Conservation (phyloP, 37 sponge, comb jelly and placozoan species). For the Petrosia ficiformis region DNA sequence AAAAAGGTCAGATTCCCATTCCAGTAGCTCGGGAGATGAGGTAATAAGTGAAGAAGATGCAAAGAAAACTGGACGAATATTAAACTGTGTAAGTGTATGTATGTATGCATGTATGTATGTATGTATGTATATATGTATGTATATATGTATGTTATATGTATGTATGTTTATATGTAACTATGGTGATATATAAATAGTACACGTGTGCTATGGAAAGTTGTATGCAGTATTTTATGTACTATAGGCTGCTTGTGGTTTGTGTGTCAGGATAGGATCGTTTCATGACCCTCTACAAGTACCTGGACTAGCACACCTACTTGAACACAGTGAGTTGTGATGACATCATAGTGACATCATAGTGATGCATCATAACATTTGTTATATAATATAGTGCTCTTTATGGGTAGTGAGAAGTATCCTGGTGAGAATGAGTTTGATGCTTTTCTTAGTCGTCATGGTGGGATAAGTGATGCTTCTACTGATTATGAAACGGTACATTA, state of each 20-base stretch:
- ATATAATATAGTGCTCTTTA: constrained; percentile 63
- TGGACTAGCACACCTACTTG: constrained; percentile 77
- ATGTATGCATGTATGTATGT: neutral
- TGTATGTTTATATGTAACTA: too few relatives aligned
- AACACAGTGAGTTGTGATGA: constrained; percentile 60
- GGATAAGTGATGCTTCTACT: constrained; percentile 55
- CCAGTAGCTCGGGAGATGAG: too few relatives aligned
- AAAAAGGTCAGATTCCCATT: too few relatives aligned
- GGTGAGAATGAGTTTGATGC: constrained; percentile 68
- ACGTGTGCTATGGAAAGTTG: too few relatives aligned
- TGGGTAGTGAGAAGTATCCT: constrained; percentile 79
- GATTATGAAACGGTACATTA: constrained; percentile 61
- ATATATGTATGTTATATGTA: too few relatives aligned
- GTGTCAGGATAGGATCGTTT: constrained; percentile 69
- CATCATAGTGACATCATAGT: neutral
- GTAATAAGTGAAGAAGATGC: too few relatives aligned
- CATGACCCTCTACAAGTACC: constrained; percentile 65
- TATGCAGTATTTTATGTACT: neutral
- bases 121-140: neutral
- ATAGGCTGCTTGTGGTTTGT: constrained; percentile 75
- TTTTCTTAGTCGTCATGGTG: constrained; percentile 61
- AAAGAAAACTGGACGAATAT: too few relatives aligned
- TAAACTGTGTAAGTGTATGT: too few relatives aligned
- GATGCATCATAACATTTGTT: neutral
- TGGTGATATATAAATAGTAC: too few relatives aligned